Conservation (phyloP, 2,888 invertebrate species). For the Parnassius glacialis region DNA sequence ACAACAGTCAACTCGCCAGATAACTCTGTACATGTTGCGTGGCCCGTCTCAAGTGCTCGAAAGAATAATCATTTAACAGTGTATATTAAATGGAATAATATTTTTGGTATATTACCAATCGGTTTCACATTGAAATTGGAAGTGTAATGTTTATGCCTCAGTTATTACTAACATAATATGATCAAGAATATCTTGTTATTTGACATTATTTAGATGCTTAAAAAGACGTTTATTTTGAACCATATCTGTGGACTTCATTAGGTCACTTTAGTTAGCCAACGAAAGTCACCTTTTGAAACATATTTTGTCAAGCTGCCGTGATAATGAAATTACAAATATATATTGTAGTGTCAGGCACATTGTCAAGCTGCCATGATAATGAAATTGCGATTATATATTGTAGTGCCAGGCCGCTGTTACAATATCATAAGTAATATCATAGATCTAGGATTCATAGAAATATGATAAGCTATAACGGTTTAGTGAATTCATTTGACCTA, state of each 20-base stretch:
- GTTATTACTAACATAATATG: slow-evolving; percentile 9
- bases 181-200: slow-evolving; percentile 6
- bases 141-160: slow-evolving; percentile 2
- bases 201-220: slow-evolving; percentile 11
- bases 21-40: slow-evolving; percentile 11
- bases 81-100: slow-evolving; percentile 20
- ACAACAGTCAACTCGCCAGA: background rate
- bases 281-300: background rate
- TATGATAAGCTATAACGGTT: no score
- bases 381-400: slow-evolving; percentile 26
- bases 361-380: slow-evolving; percentile 7
- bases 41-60: slow-evolving; percentile 11
- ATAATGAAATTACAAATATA: slow-evolving; percentile 27
- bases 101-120: slow-evolving; percentile 26
- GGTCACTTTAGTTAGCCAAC: background rate
- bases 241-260: no score
- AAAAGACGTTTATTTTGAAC: slow-evolving; percentile 4
- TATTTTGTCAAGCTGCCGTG: background rate
- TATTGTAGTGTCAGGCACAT: background rate
- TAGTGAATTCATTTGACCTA: no score
- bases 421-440: no score
- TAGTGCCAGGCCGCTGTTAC: no score
- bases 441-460: no score
- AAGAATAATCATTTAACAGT: slow-evolving; percentile 12
- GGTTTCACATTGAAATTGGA: slow-evolving; percentile 4